Base-by-base conservation (phyloP, 2,797 vertebrate genomes). In the Lutjanus campechanus region DNA sequence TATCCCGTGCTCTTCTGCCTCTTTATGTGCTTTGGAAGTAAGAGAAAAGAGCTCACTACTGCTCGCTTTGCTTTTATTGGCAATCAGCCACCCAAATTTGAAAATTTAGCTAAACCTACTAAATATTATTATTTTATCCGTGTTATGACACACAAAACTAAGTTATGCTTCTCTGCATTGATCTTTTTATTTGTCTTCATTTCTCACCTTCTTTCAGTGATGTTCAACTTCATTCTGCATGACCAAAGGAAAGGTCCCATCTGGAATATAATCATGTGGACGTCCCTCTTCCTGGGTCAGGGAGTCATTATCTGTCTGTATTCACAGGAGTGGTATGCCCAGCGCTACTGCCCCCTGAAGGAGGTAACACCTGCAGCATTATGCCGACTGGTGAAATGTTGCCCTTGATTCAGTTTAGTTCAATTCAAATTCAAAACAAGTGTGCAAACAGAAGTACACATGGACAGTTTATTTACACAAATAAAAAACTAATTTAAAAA, bases 191-290 rank as follows among this genome's bases (percentile, higher is more conserved):
- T 44, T 7, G 0, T 70, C 51, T 65, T 76, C 12, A 75, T 76
- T 74, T 19, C 76, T 20, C 69, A 7, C 85, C 46, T 55, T 95
- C 41, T 88, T 5, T 61, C 79, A 96, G 98, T 98, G 95, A 89
- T 97, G 91, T 99, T 99, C 89, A 99, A 99, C 92, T 99, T 99
- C 90, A 96, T 98, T 84, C 95, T 98, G 40, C 97, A 98, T 1
- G 98, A 99, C 85, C 95, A 91, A 76, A 95, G 98, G 86, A 98
- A 98, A 93, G 96, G 96, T 58, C 97, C 98, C 1, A 95, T 99
- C 92, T 99, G 98, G 98, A 99, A 99, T 0, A 94, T 99, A 73
- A 93, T 99, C 90, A 97, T 99, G 96, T 99, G 98, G 98, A 97
- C 96, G 0, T 96, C 97, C 7, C 95, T 99, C 19, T 99, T 99